Percentiles rank a stretch among this genome's conserved stretches.
These are phyloP conservation scores for Drosophila pseudotakahashii DNA, from an alignment of 2,888 invertebrate species.

Conservation along the genomic window DNA sequence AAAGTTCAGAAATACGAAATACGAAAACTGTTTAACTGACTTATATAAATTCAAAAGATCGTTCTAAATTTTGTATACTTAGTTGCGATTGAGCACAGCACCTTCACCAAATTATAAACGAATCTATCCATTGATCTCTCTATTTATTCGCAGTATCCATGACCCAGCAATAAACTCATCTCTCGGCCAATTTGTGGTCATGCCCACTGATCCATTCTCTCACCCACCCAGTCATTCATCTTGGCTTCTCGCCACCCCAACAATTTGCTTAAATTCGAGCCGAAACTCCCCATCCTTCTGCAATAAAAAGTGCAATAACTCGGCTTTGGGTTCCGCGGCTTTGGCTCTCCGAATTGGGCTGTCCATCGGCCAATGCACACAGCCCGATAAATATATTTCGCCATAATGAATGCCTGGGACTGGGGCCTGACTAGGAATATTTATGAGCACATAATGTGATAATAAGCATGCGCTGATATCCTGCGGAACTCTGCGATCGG, in stretches of 20 bases:
- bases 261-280: slow-evolving; percentile 52
- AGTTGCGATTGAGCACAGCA: too few relatives aligned
- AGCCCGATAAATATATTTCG: slow-evolving; percentile 50
- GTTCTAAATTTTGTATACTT: neutral
- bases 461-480: slow-evolving; percentile 78
- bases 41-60: neutral
- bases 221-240: slow-evolving; percentile 34
- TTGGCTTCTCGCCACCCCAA: slow-evolving; percentile 36
- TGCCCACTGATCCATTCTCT: slow-evolving; percentile 4
- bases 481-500: slow-evolving; percentile 68
- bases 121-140: neutral
- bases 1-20: too few relatives aligned
- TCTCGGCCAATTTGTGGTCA: slow-evolving; percentile 2
- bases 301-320: slow-evolving; percentile 53
- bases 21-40: too few relatives aligned
- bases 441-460: slow-evolving; percentile 75
- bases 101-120: neutral
- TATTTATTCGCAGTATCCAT: slow-evolving; percentile 4
- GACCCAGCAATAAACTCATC: slow-evolving; percentile 19
- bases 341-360: slow-evolving; percentile 39
- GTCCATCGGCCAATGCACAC: slow-evolving; percentile 28
- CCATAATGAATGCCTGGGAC: slow-evolving; percentile 58
- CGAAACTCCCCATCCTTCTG: slow-evolving; percentile 52
- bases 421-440: slow-evolving; percentile 69
- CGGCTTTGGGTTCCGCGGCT: neutral